A percentile compares a stretch with the other conserved stretches of the same genome.
phyloP scores from a whole-genome alignment of 35 echinoderm and acorn worm genomes.

The Ophioderma brevispina region DNA sequence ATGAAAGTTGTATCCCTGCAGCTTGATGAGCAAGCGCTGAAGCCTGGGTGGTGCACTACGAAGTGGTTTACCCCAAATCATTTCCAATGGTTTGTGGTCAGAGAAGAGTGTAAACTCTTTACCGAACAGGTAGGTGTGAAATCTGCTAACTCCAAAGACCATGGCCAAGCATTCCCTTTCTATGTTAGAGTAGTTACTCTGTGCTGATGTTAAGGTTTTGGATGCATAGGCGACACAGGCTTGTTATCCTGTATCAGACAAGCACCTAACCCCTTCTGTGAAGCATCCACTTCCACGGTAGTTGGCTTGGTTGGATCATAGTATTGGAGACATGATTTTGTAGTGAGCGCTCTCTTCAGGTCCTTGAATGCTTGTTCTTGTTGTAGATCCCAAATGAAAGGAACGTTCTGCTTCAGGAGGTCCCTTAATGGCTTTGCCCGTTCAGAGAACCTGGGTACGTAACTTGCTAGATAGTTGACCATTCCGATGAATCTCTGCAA shows the following conservation, averaged over 20 bases:
- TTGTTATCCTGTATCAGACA: conserved; percentile 50
- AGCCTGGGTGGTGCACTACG: no score
- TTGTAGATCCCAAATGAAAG: conserved; percentile 33
- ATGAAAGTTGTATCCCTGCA: conserved; percentile 52
- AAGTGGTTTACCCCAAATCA: conserved; percentile 45
- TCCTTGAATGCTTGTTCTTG: not conserved
- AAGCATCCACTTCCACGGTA: conserved; percentile 60
- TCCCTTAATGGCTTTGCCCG: conserved; percentile 4
- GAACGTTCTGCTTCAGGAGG: conserved; percentile 26
- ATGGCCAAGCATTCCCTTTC: no score
- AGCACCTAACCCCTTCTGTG: conserved; percentile 54
- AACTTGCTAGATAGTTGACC: not conserved
- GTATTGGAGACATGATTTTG: conserved; percentile 44
- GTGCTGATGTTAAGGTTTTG: conserved; percentile 23
- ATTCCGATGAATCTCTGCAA: not conserved
- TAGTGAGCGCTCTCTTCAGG: conserved; percentile 22
- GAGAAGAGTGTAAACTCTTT: no score
- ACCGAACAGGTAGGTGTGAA: conserved; percentile 56
- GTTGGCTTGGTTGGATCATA: conserved; percentile 34
- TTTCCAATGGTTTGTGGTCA: conserved; percentile 67
- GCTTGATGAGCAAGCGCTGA: conserved; percentile 53
- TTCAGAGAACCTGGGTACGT: conserved; percentile 32
- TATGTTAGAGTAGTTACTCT: no score
- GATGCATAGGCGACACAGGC: conserved; percentile 67
- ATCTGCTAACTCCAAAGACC: conserved; percentile 36